Evolutionary conservation across 2,797 vertebrate genomes (phyloP).

Genomic region (Trachurus trachurus): DNA sequence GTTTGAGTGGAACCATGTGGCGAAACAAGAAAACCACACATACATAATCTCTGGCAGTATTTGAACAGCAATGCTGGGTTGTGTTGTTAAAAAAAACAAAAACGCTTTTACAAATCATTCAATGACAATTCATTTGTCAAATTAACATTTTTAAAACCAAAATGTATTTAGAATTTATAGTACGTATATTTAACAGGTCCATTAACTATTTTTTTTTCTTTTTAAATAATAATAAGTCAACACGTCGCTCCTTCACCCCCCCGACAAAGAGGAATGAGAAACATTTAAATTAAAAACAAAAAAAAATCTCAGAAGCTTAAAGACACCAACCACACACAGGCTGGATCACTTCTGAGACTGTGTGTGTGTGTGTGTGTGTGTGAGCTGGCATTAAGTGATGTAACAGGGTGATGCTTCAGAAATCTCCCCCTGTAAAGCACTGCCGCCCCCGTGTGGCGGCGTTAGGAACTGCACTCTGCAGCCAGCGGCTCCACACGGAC

Average conservation of each 20-base stretch:
- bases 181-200: constrained; percentile 6
- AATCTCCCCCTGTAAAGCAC: constrained; percentile 18
- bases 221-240: constrained; percentile 7
- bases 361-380: background rate
- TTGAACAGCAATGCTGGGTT: constrained; percentile 21
- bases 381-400: background rate
- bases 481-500: constrained; percentile 16
- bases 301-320: constrained; percentile 4
- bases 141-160: constrained; percentile 5
- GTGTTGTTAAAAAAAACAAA: background rate
- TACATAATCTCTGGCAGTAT: constrained; percentile 1
- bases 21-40: constrained; percentile 18
- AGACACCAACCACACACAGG: constrained; percentile 4
- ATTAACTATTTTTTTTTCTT: background rate
- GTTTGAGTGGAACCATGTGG: constrained; percentile 11
- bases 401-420: background rate
- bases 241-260: background rate
- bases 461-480: constrained; percentile 23
- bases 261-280: constrained; percentile 17
- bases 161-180: constrained; percentile 16
- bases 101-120: background rate
- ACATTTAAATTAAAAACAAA: constrained; percentile 28
- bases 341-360: background rate
- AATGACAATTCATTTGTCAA: background rate
- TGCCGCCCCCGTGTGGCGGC: constrained; percentile 24